A percentile compares a stretch with the other conserved stretches of the same genome.
phyloP scores from a whole-genome alignment of 2,113 vertebrate species.

The Hipposideros armiger region DNA sequence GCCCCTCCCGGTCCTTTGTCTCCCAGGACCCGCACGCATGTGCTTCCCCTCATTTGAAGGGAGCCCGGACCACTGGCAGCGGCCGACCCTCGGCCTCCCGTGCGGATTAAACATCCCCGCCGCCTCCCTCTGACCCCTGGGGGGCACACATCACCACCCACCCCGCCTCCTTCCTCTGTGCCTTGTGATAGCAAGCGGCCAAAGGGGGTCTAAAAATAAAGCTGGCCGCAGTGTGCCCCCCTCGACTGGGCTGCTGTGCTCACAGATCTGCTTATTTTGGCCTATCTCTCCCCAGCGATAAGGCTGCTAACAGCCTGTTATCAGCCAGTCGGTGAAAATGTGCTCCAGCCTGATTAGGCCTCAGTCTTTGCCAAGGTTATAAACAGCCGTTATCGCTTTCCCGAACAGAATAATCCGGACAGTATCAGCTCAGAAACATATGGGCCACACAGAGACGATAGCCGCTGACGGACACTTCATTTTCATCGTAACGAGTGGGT shows the following conservation, averaged over 20 bases:
- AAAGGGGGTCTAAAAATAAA: slow-evolving; percentile 94
- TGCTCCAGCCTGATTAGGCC: slow-evolving; percentile 99
- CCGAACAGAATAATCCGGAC: slow-evolving; percentile 98
- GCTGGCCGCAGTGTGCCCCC: slow-evolving; percentile 87
- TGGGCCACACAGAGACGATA: slow-evolving; percentile 98
- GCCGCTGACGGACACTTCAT: slow-evolving; percentile 97
- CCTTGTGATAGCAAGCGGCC: slow-evolving; percentile 80
- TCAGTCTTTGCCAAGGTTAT: slow-evolving; percentile 99
- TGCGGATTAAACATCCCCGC: slow-evolving; percentile 80
- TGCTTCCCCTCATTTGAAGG: slow-evolving; percentile 70
- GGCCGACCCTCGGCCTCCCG: slow-evolving; percentile 61
- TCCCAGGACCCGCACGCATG: slow-evolving; percentile 63
- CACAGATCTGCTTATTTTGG: slow-evolving; percentile 92
- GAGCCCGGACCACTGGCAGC: slow-evolving; percentile 57
- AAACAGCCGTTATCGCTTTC: slow-evolving; percentile 98
- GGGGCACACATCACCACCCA: slow-evolving; percentile 48
- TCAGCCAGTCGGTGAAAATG: slow-evolving; percentile 97
- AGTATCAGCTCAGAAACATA: slow-evolving; percentile 99
- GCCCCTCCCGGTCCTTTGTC: slow-evolving; percentile 58
- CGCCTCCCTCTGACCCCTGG: slow-evolving; percentile 49
- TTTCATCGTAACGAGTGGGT: slow-evolving; percentile 97
- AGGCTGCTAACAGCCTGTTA: slow-evolving; percentile 97
- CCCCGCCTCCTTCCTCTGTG: slow-evolving; percentile 72
- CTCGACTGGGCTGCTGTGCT: slow-evolving; percentile 88
- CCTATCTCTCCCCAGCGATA: slow-evolving; percentile 95